Evolutionary conservation across 2,888 invertebrate genomes (phyloP).

Genomic region (Stenotaenia linearis): DNA sequence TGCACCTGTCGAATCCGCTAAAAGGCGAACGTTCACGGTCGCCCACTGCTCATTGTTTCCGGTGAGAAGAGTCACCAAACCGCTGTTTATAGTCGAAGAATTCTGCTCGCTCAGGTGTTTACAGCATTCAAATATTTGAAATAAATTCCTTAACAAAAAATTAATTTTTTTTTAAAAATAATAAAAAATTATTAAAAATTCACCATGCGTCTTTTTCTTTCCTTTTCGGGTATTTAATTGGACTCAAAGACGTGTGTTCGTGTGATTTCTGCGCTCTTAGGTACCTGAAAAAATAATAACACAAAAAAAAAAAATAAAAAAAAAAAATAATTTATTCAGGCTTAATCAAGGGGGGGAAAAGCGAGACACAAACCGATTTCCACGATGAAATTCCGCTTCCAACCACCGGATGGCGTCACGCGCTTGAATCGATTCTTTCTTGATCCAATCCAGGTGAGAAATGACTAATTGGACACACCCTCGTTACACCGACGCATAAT

Average conservation of each 20-base stretch:
- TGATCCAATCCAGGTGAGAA: constrained; percentile 79
- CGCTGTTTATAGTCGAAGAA: constrained; percentile 48
- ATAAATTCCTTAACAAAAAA: constrained; percentile 55
- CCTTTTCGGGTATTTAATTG: constrained; percentile 69
- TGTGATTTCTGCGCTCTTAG: constrained; percentile 78
- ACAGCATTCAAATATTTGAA: constrained; percentile 78
- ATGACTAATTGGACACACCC: constrained; percentile 59
- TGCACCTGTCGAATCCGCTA: background rate
- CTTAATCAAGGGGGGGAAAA: too few relatives aligned
- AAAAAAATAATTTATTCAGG: too few relatives aligned
- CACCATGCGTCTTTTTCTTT: constrained; percentile 65
- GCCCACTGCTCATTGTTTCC: constrained; percentile 49
- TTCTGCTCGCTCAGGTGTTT: constrained; percentile 62
- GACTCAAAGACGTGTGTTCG: constrained; percentile 66
- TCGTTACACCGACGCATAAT: background rate
- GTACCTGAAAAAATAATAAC: constrained; percentile 36
- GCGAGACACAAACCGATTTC: constrained; percentile 63
- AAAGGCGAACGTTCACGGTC: background rate
- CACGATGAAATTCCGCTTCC: constrained; percentile 76
- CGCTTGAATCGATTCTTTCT: constrained; percentile 74
- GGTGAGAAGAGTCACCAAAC: constrained; percentile 70
- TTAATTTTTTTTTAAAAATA: background rate
- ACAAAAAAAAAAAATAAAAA: constrained; percentile 40
- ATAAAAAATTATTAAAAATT: constrained; percentile 30
- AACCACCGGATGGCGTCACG: constrained; percentile 91